Percentiles rank a stretch among this genome's conserved stretches.
Evolutionary conservation across 2,888 invertebrate species (phyloP).

Genomic region (Fragum fragum): DNA sequence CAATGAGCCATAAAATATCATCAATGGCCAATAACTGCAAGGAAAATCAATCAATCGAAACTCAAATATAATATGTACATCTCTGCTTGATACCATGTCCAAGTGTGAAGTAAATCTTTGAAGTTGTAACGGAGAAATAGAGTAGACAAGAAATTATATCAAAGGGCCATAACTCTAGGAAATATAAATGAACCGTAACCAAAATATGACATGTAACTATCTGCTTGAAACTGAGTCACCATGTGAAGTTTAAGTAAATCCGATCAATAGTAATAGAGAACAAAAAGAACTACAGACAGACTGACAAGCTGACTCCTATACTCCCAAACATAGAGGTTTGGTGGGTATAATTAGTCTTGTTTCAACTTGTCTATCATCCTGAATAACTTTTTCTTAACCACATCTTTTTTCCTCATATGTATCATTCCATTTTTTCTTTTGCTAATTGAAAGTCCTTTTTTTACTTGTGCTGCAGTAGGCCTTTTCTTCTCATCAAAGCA

Average conservation of each 20-base stretch:
- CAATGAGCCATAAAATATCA: too few relatives aligned
- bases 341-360: background rate
- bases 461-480: conserved; percentile 13
- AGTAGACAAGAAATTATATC: background rate
- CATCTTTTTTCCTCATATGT: conserved; percentile 26
- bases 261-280: background rate
- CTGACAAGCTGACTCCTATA: too few relatives aligned
- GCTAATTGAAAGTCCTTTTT: conserved; percentile 24
- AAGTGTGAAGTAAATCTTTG: too few relatives aligned
- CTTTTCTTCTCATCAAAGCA: conserved; percentile 27
- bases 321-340: background rate
- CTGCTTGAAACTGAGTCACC: conserved; percentile 9
- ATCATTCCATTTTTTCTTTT: conserved; percentile 18
- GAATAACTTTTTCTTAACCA: conserved; percentile 36
- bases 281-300: background rate
- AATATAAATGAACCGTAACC: conserved; percentile 8
- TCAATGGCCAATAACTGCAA: too few relatives aligned
- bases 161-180: conserved; percentile 10
- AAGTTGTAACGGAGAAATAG: too few relatives aligned
- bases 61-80: too few relatives aligned
- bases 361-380: conserved; percentile 35
- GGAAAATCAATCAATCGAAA: too few relatives aligned
- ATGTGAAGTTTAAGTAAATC: conserved; percentile 5
- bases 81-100: too few relatives aligned
- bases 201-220: conserved; percentile 11